Evolutionary conservation across 2,888 invertebrate genomes (phyloP), one percentile per base, ranked within the genome.

Genomic region (Coelinius sp.): DNA sequence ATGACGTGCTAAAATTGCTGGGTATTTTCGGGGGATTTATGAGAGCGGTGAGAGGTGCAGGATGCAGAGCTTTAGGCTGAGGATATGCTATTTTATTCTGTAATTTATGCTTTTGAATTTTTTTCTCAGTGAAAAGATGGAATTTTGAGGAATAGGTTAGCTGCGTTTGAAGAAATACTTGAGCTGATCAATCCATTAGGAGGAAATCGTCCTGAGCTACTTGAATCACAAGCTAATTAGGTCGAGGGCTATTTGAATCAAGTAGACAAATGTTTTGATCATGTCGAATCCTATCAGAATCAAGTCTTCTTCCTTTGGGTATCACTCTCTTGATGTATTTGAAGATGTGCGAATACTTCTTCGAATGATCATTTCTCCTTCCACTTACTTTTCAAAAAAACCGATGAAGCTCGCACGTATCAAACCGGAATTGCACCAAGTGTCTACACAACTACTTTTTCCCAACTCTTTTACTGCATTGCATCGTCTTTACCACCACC

Each of bases 1-100:
- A 78, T 75, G 77, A 78, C 74, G 77, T 78, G 77, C 75, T 78
- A 78, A 78, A 78, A 78, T 78, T 75, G 73, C 74, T 76, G 35
- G 75, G 74, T 75, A 63, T 75, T 75, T 78, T 75, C 70, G 72
- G 56, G 70, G 76, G 76, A 76, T 78, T 78, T 76, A 78, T 75
- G 71, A 65, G 71, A 73, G 73, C 67, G 71, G 74, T 20, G 67
- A 67, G 62, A 41, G 46, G 52, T 68, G 24, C 52, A 14, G 52
- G 66, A 49, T 68, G 63, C 63, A 52, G 49, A 52, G 66, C 49
- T 46, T 12, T 24, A n/a, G 65, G 59, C 62, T 17, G 56, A 62
- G 67, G 67, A 62, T 67, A 52, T 38, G 62, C 49, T 17, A 31
- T 31, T 41, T 41, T 41, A 41, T 41, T 1, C 41, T n/a, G n/a